A percentile compares a stretch with the other conserved stretches of the same genome.
Evolutionary conservation across 2,888 invertebrate genomes (phyloP).

Genomic region (Ophioninae sp.): DNA sequence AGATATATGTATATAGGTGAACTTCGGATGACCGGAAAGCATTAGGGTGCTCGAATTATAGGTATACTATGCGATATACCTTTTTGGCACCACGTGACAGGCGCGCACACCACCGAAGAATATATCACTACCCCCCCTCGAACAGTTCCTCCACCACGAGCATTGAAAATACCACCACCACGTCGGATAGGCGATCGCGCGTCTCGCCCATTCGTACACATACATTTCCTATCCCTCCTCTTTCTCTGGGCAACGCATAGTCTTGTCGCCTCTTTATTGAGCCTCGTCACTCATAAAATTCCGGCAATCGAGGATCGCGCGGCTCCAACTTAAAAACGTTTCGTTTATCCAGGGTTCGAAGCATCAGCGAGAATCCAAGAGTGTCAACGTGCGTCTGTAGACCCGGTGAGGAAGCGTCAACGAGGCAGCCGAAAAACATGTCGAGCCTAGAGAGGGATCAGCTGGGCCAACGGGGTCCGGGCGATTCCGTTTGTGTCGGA

Average conservation of each 20-base stretch:
- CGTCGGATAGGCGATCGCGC: conserved; percentile 28
- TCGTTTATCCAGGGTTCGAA: conserved; percentile 56
- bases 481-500: conserved; percentile 82
- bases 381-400: conserved; percentile 13
- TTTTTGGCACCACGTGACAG: not conserved
- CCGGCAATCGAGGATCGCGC: conserved; percentile 35
- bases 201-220: conserved; percentile 49
- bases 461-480: conserved; percentile 84
- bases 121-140: conserved; percentile 46
- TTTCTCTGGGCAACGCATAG: conserved; percentile 13
- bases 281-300: conserved; percentile 26
- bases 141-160: conserved; percentile 49
- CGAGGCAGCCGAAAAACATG: conserved; percentile 61
- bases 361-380: conserved; percentile 42
- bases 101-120: not conserved
- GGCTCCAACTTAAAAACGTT: conserved; percentile 21
- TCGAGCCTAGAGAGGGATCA: conserved; percentile 83
- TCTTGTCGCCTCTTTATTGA: conserved; percentile 19
- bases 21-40: not conserved
- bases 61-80: not conserved
- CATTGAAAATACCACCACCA: conserved; percentile 39
- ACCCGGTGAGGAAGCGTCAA: conserved; percentile 14
- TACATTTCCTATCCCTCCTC: conserved; percentile 38
- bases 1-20: not conserved
- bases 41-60: not conserved